phyloP scores from a whole-genome alignment of 1,140 invertebrate species.

The Nymphalis io region DNA sequence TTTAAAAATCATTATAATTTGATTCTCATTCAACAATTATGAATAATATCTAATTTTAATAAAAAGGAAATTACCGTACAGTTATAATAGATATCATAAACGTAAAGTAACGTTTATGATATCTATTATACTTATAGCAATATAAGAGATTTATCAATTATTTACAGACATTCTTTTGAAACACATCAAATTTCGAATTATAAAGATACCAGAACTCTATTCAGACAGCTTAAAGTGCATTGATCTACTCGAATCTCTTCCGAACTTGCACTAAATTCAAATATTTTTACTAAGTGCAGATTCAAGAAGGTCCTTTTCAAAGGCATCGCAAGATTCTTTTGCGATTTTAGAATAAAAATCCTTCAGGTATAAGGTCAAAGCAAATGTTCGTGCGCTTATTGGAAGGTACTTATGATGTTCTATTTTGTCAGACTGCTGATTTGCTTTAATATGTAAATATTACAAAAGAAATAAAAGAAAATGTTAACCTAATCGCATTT shows the following conservation, averaged over 20 bases:
- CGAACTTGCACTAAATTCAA: slow-evolving; percentile 54
- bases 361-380: slow-evolving; percentile 48
- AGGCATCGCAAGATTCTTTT: slow-evolving; percentile 47
- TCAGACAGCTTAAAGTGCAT: slow-evolving; percentile 44
- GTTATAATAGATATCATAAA: too few species aligned
- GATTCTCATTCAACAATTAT: too few species aligned
- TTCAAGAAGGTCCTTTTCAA: slow-evolving; percentile 55
- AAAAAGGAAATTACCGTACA: too few species aligned
- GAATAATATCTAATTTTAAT: too few species aligned
- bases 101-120: too few species aligned
- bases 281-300: slow-evolving; percentile 67
- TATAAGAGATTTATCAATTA: too few species aligned
- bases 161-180: not conserved
- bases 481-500: too few species aligned
- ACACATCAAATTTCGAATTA: not conserved
- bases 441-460: not conserved
- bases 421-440: not conserved
- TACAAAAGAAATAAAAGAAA: too few species aligned
- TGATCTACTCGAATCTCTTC: slow-evolving; percentile 47
- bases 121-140: too few species aligned
- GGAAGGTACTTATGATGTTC: slow-evolving; percentile 12
- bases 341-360: slow-evolving; percentile 47
- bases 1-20: too few species aligned
- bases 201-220: not conserved
- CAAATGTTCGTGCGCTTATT: slow-evolving; percentile 29